Evolutionary conservation across 2,113 vertebrate species (phyloP).

Genomic region (Hydrochoerus hydrochaeris): DNA sequence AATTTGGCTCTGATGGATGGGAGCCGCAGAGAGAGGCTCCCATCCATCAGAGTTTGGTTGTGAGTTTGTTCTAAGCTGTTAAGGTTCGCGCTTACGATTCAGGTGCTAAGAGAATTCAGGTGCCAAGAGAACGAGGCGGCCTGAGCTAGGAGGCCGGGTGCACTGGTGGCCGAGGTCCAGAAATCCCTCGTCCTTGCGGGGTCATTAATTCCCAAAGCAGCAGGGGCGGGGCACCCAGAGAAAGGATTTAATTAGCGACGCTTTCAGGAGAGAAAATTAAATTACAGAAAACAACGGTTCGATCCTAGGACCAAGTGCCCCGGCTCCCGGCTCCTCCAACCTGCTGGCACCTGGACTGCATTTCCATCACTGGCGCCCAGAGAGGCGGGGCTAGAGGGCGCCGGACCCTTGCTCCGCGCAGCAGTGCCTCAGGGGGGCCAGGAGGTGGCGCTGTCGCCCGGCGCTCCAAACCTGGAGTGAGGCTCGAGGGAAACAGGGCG

Average conservation of each 20-base stretch:
- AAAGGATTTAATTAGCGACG: constrained; percentile 66
- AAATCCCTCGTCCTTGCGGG: neutral
- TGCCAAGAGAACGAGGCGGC: no score
- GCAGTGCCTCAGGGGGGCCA: neutral
- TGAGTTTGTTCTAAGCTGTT: neutral
- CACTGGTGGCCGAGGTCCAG: neutral
- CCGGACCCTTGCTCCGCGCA: neutral
- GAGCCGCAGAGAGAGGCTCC: neutral
- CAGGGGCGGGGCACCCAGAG: neutral
- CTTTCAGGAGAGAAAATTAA: constrained; percentile 64
- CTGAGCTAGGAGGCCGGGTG: neutral
- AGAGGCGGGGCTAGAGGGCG: no score
- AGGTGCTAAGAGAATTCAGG: neutral
- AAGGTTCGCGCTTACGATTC: neutral
- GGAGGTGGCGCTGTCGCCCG: constrained; percentile 52
- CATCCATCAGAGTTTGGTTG: no score
- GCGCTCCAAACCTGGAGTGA: neutral
- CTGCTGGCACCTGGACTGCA: rapidly evolving
- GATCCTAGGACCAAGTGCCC: neutral
- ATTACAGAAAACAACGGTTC: constrained; percentile 24
- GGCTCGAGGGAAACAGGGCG: rapidly evolving
- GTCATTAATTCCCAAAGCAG: constrained; percentile 25
- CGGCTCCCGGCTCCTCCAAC: neutral
- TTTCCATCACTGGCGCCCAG: neutral
- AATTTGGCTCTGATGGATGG: neutral